phyloP scores from a whole-genome alignment of 2,797 vertebrate genomes.

The Miichthys miiuy region DNA sequence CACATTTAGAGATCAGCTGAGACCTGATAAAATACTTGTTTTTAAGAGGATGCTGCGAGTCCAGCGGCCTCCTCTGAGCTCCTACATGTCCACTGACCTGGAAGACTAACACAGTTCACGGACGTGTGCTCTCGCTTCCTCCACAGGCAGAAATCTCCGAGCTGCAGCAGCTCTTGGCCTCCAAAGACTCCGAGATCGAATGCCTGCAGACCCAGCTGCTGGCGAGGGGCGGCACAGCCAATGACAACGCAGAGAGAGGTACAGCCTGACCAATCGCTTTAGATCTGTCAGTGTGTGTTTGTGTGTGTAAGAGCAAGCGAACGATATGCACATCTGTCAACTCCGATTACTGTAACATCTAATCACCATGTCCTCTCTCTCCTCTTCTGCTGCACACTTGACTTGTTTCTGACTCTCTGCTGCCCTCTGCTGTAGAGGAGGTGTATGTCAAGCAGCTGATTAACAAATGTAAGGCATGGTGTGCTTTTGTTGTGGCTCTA shows the following conservation, averaged over 20 bases:
- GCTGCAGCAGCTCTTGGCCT: slow-evolving; percentile 91
- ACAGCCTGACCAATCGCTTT: slow-evolving; percentile 47
- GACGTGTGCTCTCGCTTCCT: slow-evolving; percentile 40
- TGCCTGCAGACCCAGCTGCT: slow-evolving; percentile 92
- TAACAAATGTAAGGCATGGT: slow-evolving; percentile 91
- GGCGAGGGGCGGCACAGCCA: slow-evolving; percentile 83
- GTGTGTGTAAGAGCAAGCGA: slow-evolving; percentile 33
- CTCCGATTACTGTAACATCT: slow-evolving; percentile 57
- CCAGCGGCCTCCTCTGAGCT: background rate
- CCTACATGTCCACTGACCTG: slow-evolving; percentile 21
- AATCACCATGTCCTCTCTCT: slow-evolving; percentile 77
- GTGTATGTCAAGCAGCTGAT: slow-evolving; percentile 93
- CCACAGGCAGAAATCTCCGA: slow-evolving; percentile 92
- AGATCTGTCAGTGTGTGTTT: slow-evolving; percentile 24
- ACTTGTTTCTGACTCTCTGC: slow-evolving; percentile 66
- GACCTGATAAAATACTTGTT: background rate
- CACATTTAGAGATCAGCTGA: background rate
- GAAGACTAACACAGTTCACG: slow-evolving; percentile 28
- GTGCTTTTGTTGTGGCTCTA: slow-evolving; percentile 37
- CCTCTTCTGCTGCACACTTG: slow-evolving; percentile 59
- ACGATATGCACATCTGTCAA: slow-evolving; percentile 43
- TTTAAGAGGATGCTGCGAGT: background rate
- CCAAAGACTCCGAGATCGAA: slow-evolving; percentile 95
- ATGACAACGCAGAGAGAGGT: slow-evolving; percentile 92
- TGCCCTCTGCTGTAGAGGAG: slow-evolving; percentile 89